Evolutionary conservation across 2,113 vertebrate genomes (phyloP), one percentile per base, ranked within the genome.

Genomic region (Phalacrocorax carbo): DNA sequence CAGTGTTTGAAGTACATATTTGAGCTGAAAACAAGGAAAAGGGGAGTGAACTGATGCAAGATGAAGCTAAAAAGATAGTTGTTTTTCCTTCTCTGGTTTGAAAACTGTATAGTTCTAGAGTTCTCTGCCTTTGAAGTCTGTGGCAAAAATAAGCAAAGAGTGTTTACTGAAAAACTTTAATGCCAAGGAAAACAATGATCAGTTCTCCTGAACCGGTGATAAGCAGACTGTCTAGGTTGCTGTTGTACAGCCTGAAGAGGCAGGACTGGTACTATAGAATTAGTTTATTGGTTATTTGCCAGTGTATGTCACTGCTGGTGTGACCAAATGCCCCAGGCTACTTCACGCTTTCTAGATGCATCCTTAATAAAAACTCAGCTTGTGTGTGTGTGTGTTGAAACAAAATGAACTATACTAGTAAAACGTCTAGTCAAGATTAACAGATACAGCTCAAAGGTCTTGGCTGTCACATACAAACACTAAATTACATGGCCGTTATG

Each of bases 381-480:
- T 6, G 11, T 22, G 34, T 40, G 18, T 57, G 29, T 57, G 29
- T 62, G 15, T 23, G 13, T 64, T 88, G 10, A 68, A 60, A 11
- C 27, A 90, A 91, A 89, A 76, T 36, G 5, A 85, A 25, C 3
- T 36, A 8, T 2, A 18, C 3, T 60, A 1, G 3, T 55, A 30
- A 91, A 68, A 49, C 10, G 1, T 36, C 73, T 61, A 52, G 16
- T 87, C 49, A 52, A 84, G 85, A 40, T 21, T 15, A 76, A 32
- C 19, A 73, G 29, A 14, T 36, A 27, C 4, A 65, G 65, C 34
- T 85, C 66, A 38, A 22, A 88, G 34, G 21, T 68, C 48, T 46
- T 60, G 21, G 30, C 36, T 75, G 2, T 51, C n/a, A 19, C 10
- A 25, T 62, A 5, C 0, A 0, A 15, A 75, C 44, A 5, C 6